Conservation (phyloP, 1,140 invertebrate species). For the Leguminivora glycinivorella region DNA sequence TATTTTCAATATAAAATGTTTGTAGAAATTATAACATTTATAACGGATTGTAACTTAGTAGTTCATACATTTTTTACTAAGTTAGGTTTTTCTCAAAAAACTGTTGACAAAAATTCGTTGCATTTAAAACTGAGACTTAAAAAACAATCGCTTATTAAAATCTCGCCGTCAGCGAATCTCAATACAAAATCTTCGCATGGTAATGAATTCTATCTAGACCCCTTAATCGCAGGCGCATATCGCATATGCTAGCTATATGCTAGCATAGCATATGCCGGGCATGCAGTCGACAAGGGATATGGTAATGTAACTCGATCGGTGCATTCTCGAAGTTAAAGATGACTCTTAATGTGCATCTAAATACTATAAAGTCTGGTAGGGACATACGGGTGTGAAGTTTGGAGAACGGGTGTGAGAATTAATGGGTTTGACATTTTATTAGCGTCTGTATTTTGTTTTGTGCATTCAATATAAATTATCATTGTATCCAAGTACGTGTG, state of each 20-base stretch:
- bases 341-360: slow-evolving; percentile 70
- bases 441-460: too few species aligned
- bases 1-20: too few species aligned
- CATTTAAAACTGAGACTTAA: slow-evolving; percentile 6
- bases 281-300: slow-evolving; percentile 60
- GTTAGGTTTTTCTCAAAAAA: neutral
- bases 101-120: neutral
- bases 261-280: slow-evolving; percentile 43
- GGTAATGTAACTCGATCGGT: slow-evolving; percentile 67
- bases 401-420: neutral
- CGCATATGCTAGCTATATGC: slow-evolving; percentile 39
- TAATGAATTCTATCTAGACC: slow-evolving; percentile 62
- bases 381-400: slow-evolving; percentile 38
- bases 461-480: too few species aligned
- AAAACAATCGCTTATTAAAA: slow-evolving; percentile 28
- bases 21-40: too few species aligned
- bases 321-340: slow-evolving; percentile 65
- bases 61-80: neutral
- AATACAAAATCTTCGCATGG: slow-evolving; percentile 43
- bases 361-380: slow-evolving; percentile 60
- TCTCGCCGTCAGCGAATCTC: slow-evolving; percentile 25
- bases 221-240: slow-evolving; percentile 55
- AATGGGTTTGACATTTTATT: neutral
- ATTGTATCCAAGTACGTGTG: too few species aligned
- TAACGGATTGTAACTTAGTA: too few species aligned